phyloP scores from a whole-genome alignment of 2,113 vertebrate species.

The rat (Rattus norvegicus) region GRCr8 NC_086024.1:23532001-23532500 shows the following conservation, averaged over 20 bases:
- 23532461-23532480: too few relatives aligned
- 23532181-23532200: background rate
- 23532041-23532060: constrained; percentile 55
- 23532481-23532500: too few relatives aligned
- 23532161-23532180: background rate
- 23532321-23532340: too few relatives aligned
- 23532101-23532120: constrained; percentile 17
- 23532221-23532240: background rate
- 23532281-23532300: too few relatives aligned
- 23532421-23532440: too few relatives aligned
- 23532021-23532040: constrained; percentile 47
- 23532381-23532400: too few relatives aligned
- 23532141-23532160: background rate
- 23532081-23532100: constrained; percentile 31
- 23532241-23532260: background rate
- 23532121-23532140: constrained; percentile 39
- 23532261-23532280: background rate
- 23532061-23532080: background rate
- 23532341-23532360: too few relatives aligned
- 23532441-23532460: too few relatives aligned
- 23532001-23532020: constrained; percentile 9
- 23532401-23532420: too few relatives aligned
- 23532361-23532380: too few relatives aligned
- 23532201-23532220: background rate
- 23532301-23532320: too few relatives aligned